Evolutionary conservation across 2,797 vertebrate species (phyloP), one percentile per base, ranked within the genome.

Genomic region (Cryptoblepharus egeriae): DNA sequence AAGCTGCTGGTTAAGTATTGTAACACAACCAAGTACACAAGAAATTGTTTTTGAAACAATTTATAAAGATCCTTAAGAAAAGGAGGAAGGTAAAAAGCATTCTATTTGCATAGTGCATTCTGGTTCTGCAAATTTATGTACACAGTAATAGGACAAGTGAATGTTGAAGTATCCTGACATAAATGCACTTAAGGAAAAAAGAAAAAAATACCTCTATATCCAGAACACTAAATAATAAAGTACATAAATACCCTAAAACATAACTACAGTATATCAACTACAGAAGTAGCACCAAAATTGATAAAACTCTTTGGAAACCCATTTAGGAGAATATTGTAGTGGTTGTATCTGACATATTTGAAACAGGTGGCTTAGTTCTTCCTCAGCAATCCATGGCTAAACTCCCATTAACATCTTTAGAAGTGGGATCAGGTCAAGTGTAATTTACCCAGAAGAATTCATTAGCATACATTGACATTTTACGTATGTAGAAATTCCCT

Each of bases 331-430:
- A 77, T 12, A 60, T 70, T 83, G 37, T 67, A 1, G 28, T 35
- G 79, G 77, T 22, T 67, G 20, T 49, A 42, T 74, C 11, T 80
- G 89, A 83, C 1, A 52, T 42, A 84, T 71, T 0, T 67, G 5
- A 12, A 68, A 42, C 74, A 91, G 70, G 75, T 63, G 45, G 39
- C 42, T 32, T 68, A 89, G 58, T 85, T 78, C 68, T 82, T 10
- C 61, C 3, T 61, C 18, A 32, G 32, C 84, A 86, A 28, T 65
- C 65, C 75, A 30, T 81, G 0, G 0, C 22, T 87, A 32, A 11
- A 65, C 26, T 88, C 81, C 39, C 37, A 64, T 49, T 74, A 84
- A 22, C 26, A 77, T 82, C 76, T 79, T 3, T 12, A 82, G 30
- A 5, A 30, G 18, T 90, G 42, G 35, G 22, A 82, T n/a, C 49